Conservation (phyloP, 2,113 vertebrate genomes). For the Strigops habroptila region DNA sequence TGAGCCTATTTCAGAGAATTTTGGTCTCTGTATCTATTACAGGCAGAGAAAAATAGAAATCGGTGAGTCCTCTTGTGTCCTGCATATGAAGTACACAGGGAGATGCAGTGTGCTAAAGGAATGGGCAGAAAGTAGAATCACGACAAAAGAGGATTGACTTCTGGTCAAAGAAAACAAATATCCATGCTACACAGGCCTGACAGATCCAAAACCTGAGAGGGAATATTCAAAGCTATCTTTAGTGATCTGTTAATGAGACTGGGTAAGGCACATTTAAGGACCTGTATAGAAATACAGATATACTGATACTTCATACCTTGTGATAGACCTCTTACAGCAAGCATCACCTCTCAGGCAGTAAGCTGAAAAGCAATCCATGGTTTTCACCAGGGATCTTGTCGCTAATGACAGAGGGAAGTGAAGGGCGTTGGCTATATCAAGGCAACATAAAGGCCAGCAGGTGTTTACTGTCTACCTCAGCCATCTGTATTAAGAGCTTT, state of each 20-base stretch:
- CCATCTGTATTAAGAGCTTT: neutral
- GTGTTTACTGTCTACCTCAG: neutral
- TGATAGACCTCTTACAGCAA: neutral
- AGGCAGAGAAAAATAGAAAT: neutral
- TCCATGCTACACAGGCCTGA: fast-evolving
- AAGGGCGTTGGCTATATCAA: neutral
- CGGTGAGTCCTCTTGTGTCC: neutral
- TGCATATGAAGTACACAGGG: neutral
- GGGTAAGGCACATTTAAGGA: neutral
- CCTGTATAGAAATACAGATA: neutral
- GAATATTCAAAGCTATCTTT: neutral
- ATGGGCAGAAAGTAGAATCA: neutral
- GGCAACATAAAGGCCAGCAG: neutral
- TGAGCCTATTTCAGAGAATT: neutral
- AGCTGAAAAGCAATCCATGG: neutral
- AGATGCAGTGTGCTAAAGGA: neutral
- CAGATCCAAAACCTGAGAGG: neutral
- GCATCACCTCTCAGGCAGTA: neutral
- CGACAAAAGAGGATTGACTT: neutral
- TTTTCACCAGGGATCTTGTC: neutral
- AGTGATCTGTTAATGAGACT: fast-evolving
- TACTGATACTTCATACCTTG: neutral
- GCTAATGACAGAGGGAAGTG: neutral
- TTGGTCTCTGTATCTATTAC: neutral
- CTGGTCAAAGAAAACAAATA: neutral